These are phyloP conservation scores for Rhyacophila evoluta DNA, from an alignment of 2,888 invertebrate genomes.

Conservation along the genomic window DNA sequence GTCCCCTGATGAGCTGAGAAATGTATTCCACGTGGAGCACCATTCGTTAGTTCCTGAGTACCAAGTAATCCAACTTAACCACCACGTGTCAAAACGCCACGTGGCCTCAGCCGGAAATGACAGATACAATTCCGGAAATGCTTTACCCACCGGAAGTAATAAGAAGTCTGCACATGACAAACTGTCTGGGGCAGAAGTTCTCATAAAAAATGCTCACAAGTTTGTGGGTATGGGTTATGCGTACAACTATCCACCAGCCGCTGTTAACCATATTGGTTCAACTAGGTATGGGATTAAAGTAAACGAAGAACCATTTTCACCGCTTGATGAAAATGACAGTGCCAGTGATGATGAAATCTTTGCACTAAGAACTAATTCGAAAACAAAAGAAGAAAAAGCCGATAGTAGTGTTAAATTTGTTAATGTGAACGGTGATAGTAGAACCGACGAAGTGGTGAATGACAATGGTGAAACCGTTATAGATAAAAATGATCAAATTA, in stretches of 20 bases:
- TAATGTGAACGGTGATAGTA: conserved; percentile 1
- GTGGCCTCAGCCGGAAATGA: conserved; percentile 58
- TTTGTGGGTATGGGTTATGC: conserved; percentile 60
- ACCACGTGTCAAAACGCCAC: conserved; percentile 69
- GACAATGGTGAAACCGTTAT: conserved; percentile 60
- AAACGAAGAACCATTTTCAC: background rate
- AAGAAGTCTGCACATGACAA: conserved; percentile 63
- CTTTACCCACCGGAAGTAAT: conserved; percentile 29
- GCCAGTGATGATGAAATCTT: background rate
- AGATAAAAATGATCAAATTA: conserved; percentile 58
- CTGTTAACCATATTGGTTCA: background rate
- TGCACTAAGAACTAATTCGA: background rate
- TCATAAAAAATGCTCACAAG: conserved; percentile 65
- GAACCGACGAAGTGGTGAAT: conserved; percentile 46
- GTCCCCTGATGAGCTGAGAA: conserved; percentile 84
- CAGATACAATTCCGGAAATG: conserved; percentile 59
- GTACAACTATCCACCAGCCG: background rate
- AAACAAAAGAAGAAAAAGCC: background rate
- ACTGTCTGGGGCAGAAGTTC: conserved; percentile 60
- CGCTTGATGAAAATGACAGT: background rate
- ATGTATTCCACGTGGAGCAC: conserved; percentile 86
- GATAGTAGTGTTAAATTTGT: background rate
- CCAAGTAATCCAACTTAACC: conserved; percentile 82
- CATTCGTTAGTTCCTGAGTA: conserved; percentile 86
- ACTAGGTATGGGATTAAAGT: background rate